Evolutionary conservation across 2,113 vertebrate species (phyloP).

Genomic region (Embiotoca jacksoni): DNA sequence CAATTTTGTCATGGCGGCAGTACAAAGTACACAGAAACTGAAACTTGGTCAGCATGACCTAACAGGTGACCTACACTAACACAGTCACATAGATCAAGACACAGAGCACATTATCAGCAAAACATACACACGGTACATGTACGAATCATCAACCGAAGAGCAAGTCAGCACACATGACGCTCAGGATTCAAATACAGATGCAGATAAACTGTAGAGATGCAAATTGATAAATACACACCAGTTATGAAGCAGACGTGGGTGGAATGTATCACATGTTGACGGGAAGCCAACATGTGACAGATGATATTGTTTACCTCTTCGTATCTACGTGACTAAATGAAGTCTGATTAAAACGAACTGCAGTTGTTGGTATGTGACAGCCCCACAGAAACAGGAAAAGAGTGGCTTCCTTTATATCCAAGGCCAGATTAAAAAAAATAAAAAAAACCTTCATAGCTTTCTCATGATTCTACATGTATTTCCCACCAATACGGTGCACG

Average conservation of each 20-base stretch:
- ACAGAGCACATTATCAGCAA: neutral
- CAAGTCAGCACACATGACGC: neutral
- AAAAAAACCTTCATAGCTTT: slow-evolving; percentile 18
- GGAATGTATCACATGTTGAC: neutral
- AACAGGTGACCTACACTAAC: slow-evolving; percentile 25
- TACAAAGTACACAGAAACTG: slow-evolving; percentile 19
- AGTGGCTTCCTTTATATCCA: slow-evolving; percentile 1
- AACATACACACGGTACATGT: neutral
- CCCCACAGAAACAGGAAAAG: slow-evolving; percentile 12
- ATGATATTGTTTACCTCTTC: slow-evolving; percentile 16
- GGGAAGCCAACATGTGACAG: slow-evolving; percentile 8
- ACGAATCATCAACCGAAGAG: neutral
- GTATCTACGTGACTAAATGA: slow-evolving; percentile 10
- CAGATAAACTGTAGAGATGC: neutral
- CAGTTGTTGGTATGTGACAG: slow-evolving; percentile 11
- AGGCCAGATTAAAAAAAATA: slow-evolving; percentile 24
- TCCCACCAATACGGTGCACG: slow-evolving; percentile 35
- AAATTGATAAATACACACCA: neutral
- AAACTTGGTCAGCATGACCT: slow-evolving; percentile 49
- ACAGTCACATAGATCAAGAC: slow-evolving; percentile 29
- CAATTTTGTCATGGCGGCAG: slow-evolving; percentile 1
- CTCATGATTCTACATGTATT: slow-evolving; percentile 38
- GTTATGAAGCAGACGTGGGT: neutral
- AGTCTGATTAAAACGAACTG: slow-evolving; percentile 19
- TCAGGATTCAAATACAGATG: neutral